Base-by-base conservation (phyloP, 1,140 invertebrate genomes). In the Drosophila pandora region DNA sequence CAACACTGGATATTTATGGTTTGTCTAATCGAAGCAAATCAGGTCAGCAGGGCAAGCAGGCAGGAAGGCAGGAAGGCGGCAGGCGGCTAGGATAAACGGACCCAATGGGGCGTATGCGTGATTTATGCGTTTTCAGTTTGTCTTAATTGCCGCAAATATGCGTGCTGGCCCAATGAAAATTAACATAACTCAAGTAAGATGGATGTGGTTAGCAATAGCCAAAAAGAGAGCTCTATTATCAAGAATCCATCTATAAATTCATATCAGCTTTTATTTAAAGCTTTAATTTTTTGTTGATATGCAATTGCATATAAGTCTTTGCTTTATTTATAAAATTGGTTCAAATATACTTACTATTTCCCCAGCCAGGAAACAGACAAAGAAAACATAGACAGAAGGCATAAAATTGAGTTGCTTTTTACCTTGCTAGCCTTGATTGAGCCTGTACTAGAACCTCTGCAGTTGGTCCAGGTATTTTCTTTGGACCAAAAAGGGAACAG, bases 11-110 rank as follows among this genome's bases (percentile, higher is more conserved):
- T 81, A 73, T 82, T 78, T 83, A 81, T 81, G 70, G 63, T 59
- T 76, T 78, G 79, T 81, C 79, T 83, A 83, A 82, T 78, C 69
- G 74, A 78, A 64, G 70, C 78, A 82, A 81, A 81, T 78, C 65
- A 57, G 79, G 79, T 72, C 74, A 79, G 25, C 9, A 9, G 39
- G 54, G 43, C 41, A 52, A 37, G 23, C 43, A 22, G 55, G 55
- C 59, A 34, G 17, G 9, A 21, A 12, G 13, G 32, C 17, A 53
- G 54, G 21, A 17, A 43, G 28, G 17, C 17, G 1, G 41, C 65
- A 30, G 17, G 3, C 25, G 23, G 13, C 5, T 13, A 43, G 41
- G 41, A 13, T 43, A 48, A 60, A 37, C 48, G 50, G 47, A 30
- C 67, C 50, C 79, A 81, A 81, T 81, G 79, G 79, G 63, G 74